Conservation (phyloP, 2,888 invertebrate species). For the Zaprionus bogoriensis region DNA sequence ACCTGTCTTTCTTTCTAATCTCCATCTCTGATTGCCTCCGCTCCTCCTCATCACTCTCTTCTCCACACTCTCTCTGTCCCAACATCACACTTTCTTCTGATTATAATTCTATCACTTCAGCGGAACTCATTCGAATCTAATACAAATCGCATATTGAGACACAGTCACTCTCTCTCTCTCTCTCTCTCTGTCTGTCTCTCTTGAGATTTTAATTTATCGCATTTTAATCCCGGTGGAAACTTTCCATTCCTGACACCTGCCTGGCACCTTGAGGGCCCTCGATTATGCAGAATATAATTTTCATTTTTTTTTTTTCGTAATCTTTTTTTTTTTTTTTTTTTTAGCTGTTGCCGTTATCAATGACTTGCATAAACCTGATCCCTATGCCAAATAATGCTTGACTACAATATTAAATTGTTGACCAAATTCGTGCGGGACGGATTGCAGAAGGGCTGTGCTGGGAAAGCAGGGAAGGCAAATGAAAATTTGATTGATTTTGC, state of each 20-base stretch:
- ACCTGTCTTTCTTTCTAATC: too few species aligned
- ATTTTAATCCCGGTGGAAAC: not conserved
- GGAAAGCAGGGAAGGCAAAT: slow-evolving; percentile 14
- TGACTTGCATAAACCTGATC: slow-evolving; percentile 35
- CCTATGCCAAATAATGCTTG: slow-evolving; percentile 14
- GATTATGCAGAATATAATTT: slow-evolving; percentile 16
- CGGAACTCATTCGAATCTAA: too few species aligned
- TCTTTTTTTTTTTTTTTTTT: slow-evolving; percentile 2
- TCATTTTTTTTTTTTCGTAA: slow-evolving; percentile 2
- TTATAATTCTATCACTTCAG: too few species aligned
- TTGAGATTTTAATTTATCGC: not conserved
- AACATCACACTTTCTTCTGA: too few species aligned
- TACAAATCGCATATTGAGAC: too few species aligned
- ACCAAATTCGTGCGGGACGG: slow-evolving; percentile 8
- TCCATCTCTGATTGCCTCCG: too few species aligned
- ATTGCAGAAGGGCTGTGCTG: not conserved
- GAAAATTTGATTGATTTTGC: slow-evolving; percentile 60
- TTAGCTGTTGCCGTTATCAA: slow-evolving; percentile 4
- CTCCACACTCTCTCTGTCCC: too few species aligned
- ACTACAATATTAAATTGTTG: slow-evolving; percentile 40
- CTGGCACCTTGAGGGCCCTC: not conserved
- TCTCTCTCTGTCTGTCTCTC: too few species aligned
- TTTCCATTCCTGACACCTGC: not conserved
- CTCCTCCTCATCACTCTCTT: too few species aligned
- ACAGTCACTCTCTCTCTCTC: too few species aligned